Base-by-base conservation (phyloP, 23 tunicate genomes). In the Trididemnum nubilum region DNA sequence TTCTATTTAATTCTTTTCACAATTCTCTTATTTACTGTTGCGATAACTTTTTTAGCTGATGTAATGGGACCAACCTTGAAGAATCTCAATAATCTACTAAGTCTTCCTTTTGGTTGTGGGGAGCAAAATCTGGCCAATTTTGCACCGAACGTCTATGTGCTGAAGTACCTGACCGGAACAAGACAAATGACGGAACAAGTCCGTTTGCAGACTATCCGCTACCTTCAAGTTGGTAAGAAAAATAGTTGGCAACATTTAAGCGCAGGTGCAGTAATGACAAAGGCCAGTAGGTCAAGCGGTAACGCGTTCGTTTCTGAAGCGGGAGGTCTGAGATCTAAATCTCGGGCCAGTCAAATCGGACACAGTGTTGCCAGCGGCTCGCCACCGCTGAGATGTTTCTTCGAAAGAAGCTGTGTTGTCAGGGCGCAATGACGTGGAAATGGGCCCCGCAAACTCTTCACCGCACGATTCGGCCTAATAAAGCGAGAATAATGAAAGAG, bases 21-120 rank as follows among this genome's bases (percentile, higher is more conserved):
- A n/a, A n/a, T n/a, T n/a, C n/a, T n/a, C n/a, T n/a, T n/a, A n/a
- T n/a, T n/a, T n/a, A n/a, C n/a, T n/a, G n/a, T n/a, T n/a, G n/a
- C n/a, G n/a, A n/a, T n/a, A n/a, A n/a, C n/a, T n/a, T n/a, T n/a
- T 31, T 5, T 33, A 89, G 99, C 97, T 64, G 99, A 96, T 71
- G 96, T 96, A 9, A 96, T 96, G 99, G 99, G 99, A 0, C 99
- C 99, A 27, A 96, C 99, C 5, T 70, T 96, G 69, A 96, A 83
- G 49, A 96, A 96, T 36, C 72, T 96, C 52, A 86, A 96, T 89
- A 90, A 90, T 75, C 60, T 96, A 21, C 82, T 96, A 0, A 83
- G 85, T 29, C 87, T 96, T 31, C 99, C 99, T 0, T 90, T 77
- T 73, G 99, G 99, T 24, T 96, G 99, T 79, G 99, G 99, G 31